Conservation (phyloP, 2,113 vertebrate genomes). For the Megaleporinus macrocephalus region DNA sequence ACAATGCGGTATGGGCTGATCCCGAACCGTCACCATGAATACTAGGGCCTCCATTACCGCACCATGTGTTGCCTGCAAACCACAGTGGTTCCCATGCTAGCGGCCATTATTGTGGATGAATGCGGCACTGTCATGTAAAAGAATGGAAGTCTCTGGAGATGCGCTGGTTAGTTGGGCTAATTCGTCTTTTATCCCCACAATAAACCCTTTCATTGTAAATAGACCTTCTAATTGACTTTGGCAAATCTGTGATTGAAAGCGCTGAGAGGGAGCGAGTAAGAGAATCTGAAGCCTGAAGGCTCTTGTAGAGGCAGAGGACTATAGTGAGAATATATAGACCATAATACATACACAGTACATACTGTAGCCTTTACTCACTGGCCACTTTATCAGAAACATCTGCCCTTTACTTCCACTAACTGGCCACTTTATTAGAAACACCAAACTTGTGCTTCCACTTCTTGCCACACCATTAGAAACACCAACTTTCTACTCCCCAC, state of each 20-base stretch:
- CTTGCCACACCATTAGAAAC: background rate
- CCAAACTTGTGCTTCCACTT: too few species aligned
- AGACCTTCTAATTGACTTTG: conserved; percentile 59
- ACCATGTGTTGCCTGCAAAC: conserved; percentile 65
- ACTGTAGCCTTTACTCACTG: background rate
- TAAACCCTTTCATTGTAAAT: conserved; percentile 43
- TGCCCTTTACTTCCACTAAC: background rate
- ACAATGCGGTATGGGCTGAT: conserved; percentile 71
- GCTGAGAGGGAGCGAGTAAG: background rate
- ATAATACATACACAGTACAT: background rate
- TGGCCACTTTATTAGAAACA: background rate
- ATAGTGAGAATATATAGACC: background rate
- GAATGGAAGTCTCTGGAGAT: conserved; percentile 29
- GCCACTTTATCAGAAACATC: background rate
- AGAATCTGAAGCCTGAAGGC: background rate
- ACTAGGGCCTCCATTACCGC: conserved; percentile 67
- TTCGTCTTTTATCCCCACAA: conserved; percentile 37
- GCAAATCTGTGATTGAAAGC: conserved; percentile 22
- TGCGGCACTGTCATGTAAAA: conserved; percentile 58
- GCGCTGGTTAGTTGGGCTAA: conserved; percentile 43
- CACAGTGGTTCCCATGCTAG: conserved; percentile 65
- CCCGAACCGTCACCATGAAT: conserved; percentile 82
- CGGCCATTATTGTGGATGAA: conserved; percentile 43
- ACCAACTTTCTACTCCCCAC: background rate
- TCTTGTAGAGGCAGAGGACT: background rate